Conservation (phyloP, 2,888 invertebrate genomes). For the Phengaris alcon region DNA sequence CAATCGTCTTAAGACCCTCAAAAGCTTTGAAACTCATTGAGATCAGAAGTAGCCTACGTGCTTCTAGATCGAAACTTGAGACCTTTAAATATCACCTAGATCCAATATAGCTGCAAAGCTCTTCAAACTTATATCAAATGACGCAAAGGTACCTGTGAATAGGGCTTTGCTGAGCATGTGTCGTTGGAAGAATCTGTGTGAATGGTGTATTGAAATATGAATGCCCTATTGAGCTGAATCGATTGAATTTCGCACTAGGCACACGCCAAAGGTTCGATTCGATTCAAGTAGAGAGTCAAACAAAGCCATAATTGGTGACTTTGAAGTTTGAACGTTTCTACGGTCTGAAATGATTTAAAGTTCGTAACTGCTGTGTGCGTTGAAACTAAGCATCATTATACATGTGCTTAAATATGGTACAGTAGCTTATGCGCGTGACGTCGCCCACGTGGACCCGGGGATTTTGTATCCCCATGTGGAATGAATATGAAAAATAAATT, state of each 20-base stretch:
- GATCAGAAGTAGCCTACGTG: neutral
- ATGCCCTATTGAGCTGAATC: neutral
- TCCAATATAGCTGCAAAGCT: neutral
- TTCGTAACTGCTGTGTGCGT: neutral
- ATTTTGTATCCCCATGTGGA: too few species aligned
- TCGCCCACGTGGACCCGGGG: too few species aligned
- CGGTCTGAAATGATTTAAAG: neutral
- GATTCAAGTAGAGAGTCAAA: neutral
- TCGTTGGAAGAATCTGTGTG: neutral
- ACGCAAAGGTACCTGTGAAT: neutral
- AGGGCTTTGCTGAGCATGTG: neutral
- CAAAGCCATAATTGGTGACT: slow-evolving; percentile 1
- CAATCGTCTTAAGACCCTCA: too few species aligned
- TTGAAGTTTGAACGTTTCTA: neutral
- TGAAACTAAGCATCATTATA: too few species aligned
- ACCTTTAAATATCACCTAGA: neutral
- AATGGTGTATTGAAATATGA: slow-evolving; percentile 16
- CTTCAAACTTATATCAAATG: neutral
- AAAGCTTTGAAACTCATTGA: too few species aligned
- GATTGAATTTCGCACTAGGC: neutral
- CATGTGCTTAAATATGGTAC: too few species aligned
- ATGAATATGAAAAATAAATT: too few species aligned
- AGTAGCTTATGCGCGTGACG: too few species aligned
- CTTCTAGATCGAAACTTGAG: neutral
- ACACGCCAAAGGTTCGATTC: neutral